Conservation (phyloP, 2,888 invertebrate genomes). For the Macropis europaea region DNA sequence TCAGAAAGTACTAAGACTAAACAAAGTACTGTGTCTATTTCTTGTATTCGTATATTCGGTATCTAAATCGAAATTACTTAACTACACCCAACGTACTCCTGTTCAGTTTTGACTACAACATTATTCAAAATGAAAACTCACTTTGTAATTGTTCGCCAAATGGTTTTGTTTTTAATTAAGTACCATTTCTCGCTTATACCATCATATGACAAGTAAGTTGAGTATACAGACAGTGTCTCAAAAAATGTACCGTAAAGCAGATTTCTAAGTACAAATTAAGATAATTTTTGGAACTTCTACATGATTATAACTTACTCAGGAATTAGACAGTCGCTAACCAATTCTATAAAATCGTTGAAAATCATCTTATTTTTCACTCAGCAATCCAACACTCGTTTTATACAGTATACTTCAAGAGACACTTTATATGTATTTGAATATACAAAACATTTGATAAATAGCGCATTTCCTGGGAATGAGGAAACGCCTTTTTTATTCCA, state of each 20-base stretch:
- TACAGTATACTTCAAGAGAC: slow-evolving; percentile 33
- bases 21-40: neutral
- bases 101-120: neutral
- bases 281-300: slow-evolving; percentile 7
- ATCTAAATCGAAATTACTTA: no score
- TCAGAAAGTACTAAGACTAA: no score
- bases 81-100: no score
- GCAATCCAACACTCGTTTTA: neutral
- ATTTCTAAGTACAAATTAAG: slow-evolving; percentile 14
- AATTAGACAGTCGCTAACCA: slow-evolving; percentile 21
- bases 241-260: slow-evolving; percentile 4
- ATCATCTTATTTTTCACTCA: slow-evolving; percentile 24
- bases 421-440: slow-evolving; percentile 11
- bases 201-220: slow-evolving; percentile 26
- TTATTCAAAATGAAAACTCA: neutral
- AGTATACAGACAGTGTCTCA: slow-evolving; percentile 26
- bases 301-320: slow-evolving; percentile 11
- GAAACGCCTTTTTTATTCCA: neutral
- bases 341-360: slow-evolving; percentile 42
- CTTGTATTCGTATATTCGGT: no score
- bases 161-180: slow-evolving; percentile 18
- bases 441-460: slow-evolving; percentile 44
- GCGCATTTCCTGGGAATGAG: slow-evolving; percentile 10
- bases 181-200: slow-evolving; percentile 43
- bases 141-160: neutral